Conservation (phyloP, 1,140 invertebrate species). For the Brachionus plicatilis region DNA sequence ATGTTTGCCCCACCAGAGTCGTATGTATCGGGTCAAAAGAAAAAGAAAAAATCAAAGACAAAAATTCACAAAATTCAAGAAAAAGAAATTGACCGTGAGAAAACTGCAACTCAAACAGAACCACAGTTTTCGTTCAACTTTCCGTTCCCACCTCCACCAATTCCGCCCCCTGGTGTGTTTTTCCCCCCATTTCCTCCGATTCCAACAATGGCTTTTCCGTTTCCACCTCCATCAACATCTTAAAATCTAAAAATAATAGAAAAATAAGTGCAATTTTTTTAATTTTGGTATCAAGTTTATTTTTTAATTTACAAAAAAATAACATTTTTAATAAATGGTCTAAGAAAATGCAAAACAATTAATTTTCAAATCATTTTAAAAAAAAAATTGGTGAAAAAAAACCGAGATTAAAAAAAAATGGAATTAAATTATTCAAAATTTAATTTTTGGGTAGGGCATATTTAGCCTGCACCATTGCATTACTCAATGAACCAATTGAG, state of each 20-base stretch:
- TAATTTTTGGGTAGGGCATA: background rate
- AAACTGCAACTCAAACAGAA: background rate
- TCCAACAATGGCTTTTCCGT: background rate
- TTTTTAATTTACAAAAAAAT: background rate
- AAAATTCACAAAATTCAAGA: background rate
- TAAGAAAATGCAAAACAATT: background rate
- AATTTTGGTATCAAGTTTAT: background rate
- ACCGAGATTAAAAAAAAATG: background rate
- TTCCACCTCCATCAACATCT: background rate
- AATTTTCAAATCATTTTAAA: background rate
- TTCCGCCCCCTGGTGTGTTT: background rate
- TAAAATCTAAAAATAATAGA: background rate
- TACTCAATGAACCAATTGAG: background rate
- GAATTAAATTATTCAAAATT: background rate
- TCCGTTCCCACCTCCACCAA: background rate
- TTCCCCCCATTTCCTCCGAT: background rate
- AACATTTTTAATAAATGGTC: background rate
- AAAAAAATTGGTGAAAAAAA: background rate
- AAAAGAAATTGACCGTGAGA: background rate
- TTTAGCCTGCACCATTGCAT: background rate
- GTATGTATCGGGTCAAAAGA: background rate
- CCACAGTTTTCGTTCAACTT: background rate
- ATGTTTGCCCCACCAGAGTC: constrained; percentile 24
- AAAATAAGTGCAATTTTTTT: background rate
- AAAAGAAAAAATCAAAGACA: constrained; percentile 10